Conservation (phyloP, 2,888 invertebrate species). For the Lithophane semibrunnea region DNA sequence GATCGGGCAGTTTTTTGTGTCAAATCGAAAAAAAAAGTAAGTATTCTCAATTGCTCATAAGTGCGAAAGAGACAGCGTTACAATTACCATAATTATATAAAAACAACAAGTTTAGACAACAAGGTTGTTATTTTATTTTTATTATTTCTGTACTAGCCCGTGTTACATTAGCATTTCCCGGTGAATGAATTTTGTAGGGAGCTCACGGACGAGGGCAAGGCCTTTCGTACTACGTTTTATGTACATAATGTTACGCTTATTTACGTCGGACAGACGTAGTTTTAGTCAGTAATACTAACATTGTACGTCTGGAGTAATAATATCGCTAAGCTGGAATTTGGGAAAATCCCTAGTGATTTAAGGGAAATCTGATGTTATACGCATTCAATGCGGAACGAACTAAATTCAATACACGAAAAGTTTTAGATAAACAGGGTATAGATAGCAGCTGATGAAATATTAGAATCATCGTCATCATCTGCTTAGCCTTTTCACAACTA, state of each 20-base stretch:
- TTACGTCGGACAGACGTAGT: conserved; percentile 12
- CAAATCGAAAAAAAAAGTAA: not conserved
- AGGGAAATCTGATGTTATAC: not conserved
- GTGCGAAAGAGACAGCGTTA: conserved; percentile 12
- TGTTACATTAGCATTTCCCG: not conserved
- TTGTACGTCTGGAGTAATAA: conserved; percentile 1
- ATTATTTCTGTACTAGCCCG: conserved; percentile 1
- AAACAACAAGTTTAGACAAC: conserved; percentile 14
- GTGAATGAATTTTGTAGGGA: conserved; percentile 35
- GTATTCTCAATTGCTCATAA: too few relatives aligned
- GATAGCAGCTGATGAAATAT: not conserved
- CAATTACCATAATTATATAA: conserved; percentile 25
- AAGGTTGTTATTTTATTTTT: conserved; percentile 34
- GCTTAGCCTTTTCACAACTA: not conserved
- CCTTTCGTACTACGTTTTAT: conserved; percentile 22
- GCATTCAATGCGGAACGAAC: not conserved
- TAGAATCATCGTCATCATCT: not conserved
- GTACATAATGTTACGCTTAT: conserved; percentile 1
- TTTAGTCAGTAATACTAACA: not conserved
- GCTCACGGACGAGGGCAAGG: conserved; percentile 26
- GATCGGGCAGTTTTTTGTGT: too few relatives aligned
- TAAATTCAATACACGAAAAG: not conserved
- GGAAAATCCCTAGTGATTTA: not conserved
- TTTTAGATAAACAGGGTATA: too few relatives aligned
- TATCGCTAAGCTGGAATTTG: not conserved